Evolutionary conservation across 2,888 invertebrate genomes (phyloP), one percentile per base, ranked within the genome.

Genomic region (Acanthococcus lagerstroemiae): DNA sequence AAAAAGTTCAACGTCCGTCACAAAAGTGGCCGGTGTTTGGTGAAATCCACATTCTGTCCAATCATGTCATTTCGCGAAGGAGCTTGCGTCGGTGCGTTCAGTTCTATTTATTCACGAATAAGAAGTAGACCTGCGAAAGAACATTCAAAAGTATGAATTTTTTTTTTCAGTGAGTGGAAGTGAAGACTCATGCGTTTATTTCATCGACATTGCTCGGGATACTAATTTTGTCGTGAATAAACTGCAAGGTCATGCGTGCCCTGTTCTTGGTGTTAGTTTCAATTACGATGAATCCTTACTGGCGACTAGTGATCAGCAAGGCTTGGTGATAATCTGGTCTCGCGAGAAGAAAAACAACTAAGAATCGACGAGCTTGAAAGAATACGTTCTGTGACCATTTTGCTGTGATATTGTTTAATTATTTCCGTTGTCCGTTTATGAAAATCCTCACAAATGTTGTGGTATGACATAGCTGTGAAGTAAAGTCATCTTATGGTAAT

Each of bases 261-360:
- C 90, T 0, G 88, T 90, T 61, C 78, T 90, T 21, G 88, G 90
- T 61, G 86, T 91, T 26, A 85, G 86, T 71, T 91, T 92, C 77
- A 91, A 90, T 77, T 89, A 89, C 77, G 89, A 91, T 76, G 91
- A 92, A 79, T 87, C 88, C 73, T 79, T 90, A 70, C 78, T 92
- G 69, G 91, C 91, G 45, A 88, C 89, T 27, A 88, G 88, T 74
- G 92, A 92, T 80, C 80, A 85, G 61, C 83, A 87, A 70, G 91
- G 88, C 0, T 81, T 87, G 68, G 84, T 88, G 70, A 88, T 88
- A 73, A 81, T 88, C 67, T 88, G 88, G 88, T 80, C 83, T 66
- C 77, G 84, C 67, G 76, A 70, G 56, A 68, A 66, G 27, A 66
- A 55, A 17, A 27, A 37, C 37, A 15, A 9, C 2, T 37, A 37